Conservation (phyloP, 2,888 invertebrate genomes). For the Sinotaia quadrata region DNA sequence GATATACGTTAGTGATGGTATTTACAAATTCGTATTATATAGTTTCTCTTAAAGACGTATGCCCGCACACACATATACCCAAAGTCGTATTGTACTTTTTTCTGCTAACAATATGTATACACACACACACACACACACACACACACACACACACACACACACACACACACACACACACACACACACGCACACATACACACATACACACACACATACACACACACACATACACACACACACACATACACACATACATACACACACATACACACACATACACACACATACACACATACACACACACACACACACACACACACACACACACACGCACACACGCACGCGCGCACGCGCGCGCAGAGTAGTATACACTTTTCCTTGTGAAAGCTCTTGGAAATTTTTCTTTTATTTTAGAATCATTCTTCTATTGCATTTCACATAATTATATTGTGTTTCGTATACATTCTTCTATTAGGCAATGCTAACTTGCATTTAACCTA, state of each 20-base stretch:
- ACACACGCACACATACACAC: not conserved
- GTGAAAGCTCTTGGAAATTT: not conserved
- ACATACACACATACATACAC: conserved; percentile 3
- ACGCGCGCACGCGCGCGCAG: not conserved
- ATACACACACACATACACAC: not conserved
- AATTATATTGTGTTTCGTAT: no score
- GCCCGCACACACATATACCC: no score
- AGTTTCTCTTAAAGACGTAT: no score
- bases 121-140: conserved; percentile 16
- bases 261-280: conserved; percentile 4
- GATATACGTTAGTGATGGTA: no score
- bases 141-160: conserved; percentile 18
- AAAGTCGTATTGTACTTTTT: not conserved
- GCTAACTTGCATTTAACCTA: no score
- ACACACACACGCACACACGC: conserved; percentile 3
- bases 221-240: conserved; percentile 2
- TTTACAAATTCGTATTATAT: no score
- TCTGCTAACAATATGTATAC: no score
- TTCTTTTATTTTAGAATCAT: no score
- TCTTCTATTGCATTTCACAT: no score
- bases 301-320: conserved; percentile 8
- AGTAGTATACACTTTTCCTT: not conserved
- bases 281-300: not conserved
- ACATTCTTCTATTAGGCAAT: no score
- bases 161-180: conserved; percentile 14